A percentile compares a stretch with the other conserved stretches of the same genome.
phyloP scores from a whole-genome alignment of 1,140 invertebrate species.

The Dryas iulia region DNA sequence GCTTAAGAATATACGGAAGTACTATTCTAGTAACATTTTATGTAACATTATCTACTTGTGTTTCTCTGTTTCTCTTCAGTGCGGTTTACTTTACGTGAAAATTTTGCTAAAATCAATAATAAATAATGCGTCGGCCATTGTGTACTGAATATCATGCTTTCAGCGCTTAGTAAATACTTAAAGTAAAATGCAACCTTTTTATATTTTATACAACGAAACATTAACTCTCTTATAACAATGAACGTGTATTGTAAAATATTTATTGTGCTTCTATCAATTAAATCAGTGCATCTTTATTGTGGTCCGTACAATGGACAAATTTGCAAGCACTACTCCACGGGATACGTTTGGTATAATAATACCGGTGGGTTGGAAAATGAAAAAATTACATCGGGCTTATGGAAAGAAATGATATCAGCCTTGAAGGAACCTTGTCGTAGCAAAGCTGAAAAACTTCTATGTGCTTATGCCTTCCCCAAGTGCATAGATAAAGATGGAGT shows the following conservation, averaged over 20 bases:
- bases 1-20: not conserved
- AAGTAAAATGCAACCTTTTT: conserved; percentile 63
- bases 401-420: conserved; percentile 91
- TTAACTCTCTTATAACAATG: conserved; percentile 45
- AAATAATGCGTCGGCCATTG: conserved; percentile 75
- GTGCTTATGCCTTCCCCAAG: conserved; percentile 94
- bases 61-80: conserved; percentile 28
- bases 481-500: conserved; percentile 85
- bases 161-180: conserved; percentile 46
- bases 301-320: conserved; percentile 93
- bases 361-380: conserved; percentile 91
- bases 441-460: conserved; percentile 94
- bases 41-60: conserved; percentile 8
- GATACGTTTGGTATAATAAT: conserved; percentile 92
- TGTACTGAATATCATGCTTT: conserved; percentile 54
- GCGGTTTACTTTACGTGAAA: conserved; percentile 33
- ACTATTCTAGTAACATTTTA: conserved; percentile 7
- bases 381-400: conserved; percentile 89
- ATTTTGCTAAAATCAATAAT: conserved; percentile 72
- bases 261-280: conserved; percentile 56
- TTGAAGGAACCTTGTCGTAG: conserved; percentile 90
- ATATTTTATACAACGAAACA: conserved; percentile 40
- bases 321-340: conserved; percentile 89
- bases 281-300: conserved; percentile 83
- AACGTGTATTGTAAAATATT: conserved; percentile 43